Conservation (phyloP, 2,797 vertebrate species). For the Sylvilagus floridanus region DNA sequence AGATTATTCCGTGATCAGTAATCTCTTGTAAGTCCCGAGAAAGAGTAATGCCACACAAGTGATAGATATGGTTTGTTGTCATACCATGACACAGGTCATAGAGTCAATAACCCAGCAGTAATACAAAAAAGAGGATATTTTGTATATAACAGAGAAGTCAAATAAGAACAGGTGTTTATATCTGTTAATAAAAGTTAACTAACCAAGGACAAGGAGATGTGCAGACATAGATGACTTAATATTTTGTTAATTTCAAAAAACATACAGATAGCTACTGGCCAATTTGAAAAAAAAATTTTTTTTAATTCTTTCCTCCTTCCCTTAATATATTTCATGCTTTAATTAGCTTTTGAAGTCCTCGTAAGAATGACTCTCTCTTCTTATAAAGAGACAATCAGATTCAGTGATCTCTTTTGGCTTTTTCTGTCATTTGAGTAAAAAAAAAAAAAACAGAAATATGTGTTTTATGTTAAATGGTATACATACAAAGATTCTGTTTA, state of each 20-base stretch:
- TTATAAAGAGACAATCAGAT: neutral
- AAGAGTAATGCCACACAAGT: too few relatives aligned
- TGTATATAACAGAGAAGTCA: too few relatives aligned
- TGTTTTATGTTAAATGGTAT: neutral
- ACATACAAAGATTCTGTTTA: neutral
- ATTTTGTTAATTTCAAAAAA: neutral
- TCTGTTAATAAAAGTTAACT: too few relatives aligned
- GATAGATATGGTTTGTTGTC: too few relatives aligned
- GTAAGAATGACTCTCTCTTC: neutral
- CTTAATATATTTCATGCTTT: neutral
- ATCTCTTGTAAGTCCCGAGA: too few relatives aligned
- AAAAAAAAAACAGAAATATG: neutral
- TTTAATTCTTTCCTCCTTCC: neutral
- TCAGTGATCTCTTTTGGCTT: neutral
- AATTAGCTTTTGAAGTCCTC: neutral
- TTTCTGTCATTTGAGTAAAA: constrained; percentile 35
- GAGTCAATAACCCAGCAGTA: too few relatives aligned
- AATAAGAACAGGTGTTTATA: too few relatives aligned
- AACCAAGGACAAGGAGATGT: neutral
- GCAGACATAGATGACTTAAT: neutral
- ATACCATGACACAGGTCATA: too few relatives aligned
- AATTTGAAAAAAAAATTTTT: neutral
- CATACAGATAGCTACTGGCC: neutral
- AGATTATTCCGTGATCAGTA: too few relatives aligned
- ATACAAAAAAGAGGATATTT: too few relatives aligned